These are phyloP conservation scores for Drosophila bifasciata DNA, from an alignment of 1,140 invertebrate genomes.

Conservation along the genomic window DNA sequence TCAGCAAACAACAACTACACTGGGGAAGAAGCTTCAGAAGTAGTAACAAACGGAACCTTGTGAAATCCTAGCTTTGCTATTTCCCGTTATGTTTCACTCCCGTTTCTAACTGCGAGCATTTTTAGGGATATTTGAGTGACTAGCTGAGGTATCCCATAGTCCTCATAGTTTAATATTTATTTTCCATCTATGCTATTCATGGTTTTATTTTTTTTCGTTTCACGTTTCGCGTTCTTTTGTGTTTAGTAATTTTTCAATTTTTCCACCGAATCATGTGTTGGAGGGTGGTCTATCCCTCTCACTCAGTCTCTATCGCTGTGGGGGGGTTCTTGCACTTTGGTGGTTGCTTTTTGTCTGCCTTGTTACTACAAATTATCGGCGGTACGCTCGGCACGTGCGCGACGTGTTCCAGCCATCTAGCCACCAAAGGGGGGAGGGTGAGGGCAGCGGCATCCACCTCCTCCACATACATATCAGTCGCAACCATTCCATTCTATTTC, in stretches of 20 bases:
- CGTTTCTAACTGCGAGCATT: no score
- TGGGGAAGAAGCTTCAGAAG: no score
- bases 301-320: not conserved
- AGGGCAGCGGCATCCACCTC: no score
- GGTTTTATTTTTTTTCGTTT: constrained; percentile 15
- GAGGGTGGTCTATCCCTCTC: constrained; percentile 8
- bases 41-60: no score
- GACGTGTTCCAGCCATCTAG: constrained; percentile 31
- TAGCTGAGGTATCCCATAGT: no score
- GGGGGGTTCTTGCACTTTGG: constrained; percentile 23
- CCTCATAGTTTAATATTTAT: constrained; percentile 28
- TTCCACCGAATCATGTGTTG: not conserved
- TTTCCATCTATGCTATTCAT: constrained; percentile 22
- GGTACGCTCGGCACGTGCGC: constrained; percentile 67
- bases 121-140: no score
- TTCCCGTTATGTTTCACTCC: no score
- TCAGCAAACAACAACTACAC: no score
- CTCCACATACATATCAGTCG: no score
- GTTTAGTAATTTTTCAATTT: constrained; percentile 71
- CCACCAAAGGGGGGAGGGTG: not conserved
- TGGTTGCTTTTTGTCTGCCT: constrained; percentile 60
- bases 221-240: constrained; percentile 41
- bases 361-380: constrained; percentile 80
- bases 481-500: no score
- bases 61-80: no score